These are phyloP conservation scores for Pyrrhosoma nymphula DNA, from an alignment of 2,888 invertebrate genomes.

Conservation along the genomic window DNA sequence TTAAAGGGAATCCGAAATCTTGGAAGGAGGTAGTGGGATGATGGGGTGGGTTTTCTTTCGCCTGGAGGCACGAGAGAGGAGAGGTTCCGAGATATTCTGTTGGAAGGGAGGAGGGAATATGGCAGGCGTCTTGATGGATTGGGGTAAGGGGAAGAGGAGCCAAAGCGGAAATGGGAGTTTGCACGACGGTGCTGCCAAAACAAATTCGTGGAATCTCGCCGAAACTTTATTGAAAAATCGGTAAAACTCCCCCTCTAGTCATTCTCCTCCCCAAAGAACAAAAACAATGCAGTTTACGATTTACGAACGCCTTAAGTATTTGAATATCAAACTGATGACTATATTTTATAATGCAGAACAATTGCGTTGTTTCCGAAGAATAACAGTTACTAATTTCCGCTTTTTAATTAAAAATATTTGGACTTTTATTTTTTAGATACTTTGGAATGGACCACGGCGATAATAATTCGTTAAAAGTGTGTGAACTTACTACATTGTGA, in stretches of 20 bases:
- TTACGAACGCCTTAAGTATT: background rate
- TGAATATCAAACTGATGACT: too few relatives aligned
- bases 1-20: constrained; percentile 39
- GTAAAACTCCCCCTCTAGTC: background rate
- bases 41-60: background rate
- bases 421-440: too few relatives aligned
- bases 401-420: too few relatives aligned
- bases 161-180: background rate
- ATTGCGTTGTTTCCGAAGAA: too few relatives aligned
- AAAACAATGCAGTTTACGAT: background rate
- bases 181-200: constrained; percentile 19
- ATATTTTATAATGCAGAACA: too few relatives aligned
- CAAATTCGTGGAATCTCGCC: background rate
- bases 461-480: too few relatives aligned
- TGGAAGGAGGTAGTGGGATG: background rate
- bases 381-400: too few relatives aligned
- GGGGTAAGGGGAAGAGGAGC: background rate
- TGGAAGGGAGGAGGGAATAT: background rate
- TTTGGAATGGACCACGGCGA: too few relatives aligned
- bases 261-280: background rate
- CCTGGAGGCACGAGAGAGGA: background rate
- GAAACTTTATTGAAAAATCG: constrained; percentile 22
- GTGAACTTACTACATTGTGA: too few relatives aligned
- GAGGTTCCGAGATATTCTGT: background rate
- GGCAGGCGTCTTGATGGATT: constrained; percentile 11